A percentile compares a stretch with the other conserved stretches of the same genome.
Conservation (phyloP, 2,113 vertebrate species). For the Corythaeola cristata region DNA sequence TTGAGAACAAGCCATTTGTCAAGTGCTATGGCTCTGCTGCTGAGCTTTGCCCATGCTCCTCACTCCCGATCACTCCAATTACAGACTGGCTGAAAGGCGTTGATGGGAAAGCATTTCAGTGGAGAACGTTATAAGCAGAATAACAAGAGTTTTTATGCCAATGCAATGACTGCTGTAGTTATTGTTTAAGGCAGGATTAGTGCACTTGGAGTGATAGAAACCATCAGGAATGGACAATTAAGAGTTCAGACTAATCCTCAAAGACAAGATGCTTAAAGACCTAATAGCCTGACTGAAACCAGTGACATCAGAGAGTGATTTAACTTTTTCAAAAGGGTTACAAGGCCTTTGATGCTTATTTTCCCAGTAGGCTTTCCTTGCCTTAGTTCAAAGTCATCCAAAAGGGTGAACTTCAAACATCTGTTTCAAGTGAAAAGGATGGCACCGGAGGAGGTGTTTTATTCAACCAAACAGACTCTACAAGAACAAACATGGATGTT, state of each 20-base stretch:
- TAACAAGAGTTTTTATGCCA: not conserved
- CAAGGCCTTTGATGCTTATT: not conserved
- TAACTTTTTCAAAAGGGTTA: conserved; percentile 25
- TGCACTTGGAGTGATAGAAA: not conserved
- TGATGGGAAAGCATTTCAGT: not conserved
- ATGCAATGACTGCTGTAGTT: not conserved
- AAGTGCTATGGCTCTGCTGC: not conserved
- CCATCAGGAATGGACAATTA: not conserved
- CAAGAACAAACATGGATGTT: not conserved
- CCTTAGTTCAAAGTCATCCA: conserved; percentile 1
- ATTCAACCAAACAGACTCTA: not conserved
- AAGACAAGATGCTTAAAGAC: conserved; percentile 23
- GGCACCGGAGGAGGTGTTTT: not conserved
- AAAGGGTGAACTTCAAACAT: conserved; percentile 36
- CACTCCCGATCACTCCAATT: not conserved
- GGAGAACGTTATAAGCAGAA: not conserved
- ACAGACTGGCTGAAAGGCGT: not conserved
- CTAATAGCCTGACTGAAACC: not conserved
- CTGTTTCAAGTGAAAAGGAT: not conserved
- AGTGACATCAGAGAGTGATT: conserved; percentile 6
- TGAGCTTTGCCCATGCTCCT: not conserved
- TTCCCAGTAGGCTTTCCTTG: not conserved
- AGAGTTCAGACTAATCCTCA: conserved; percentile 34
- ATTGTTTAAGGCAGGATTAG: not conserved
- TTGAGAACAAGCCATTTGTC: not conserved